phyloP scores from a whole-genome alignment of 2,113 vertebrate genomes.

The Martes martes region DNA sequence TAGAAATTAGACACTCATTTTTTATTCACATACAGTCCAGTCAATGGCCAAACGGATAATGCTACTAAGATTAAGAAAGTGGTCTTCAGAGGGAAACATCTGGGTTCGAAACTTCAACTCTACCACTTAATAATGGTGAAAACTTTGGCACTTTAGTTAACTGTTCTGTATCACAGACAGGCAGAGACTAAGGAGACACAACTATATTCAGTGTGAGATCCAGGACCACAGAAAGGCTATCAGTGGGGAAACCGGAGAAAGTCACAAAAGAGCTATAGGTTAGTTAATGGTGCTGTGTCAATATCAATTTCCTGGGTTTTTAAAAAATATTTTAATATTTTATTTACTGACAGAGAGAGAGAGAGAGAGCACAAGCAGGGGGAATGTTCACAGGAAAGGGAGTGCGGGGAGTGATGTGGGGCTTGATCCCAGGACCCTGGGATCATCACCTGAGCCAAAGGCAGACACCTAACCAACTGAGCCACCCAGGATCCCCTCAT shows the following conservation, averaged over 20 bases:
- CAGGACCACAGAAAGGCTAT: not conserved
- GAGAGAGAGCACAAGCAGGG: too few relatives aligned
- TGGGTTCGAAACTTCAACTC: not conserved
- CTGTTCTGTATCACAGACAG: not conserved
- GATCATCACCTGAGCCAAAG: too few relatives aligned
- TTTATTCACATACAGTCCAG: not conserved
- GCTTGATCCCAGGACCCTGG: too few relatives aligned
- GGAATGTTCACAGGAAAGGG: too few relatives aligned
- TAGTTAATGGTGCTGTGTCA: not conserved
- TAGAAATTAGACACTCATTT: not conserved
- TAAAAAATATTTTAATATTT: too few relatives aligned
- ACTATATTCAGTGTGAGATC: not conserved
- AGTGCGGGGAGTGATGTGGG: too few relatives aligned
- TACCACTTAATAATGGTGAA: not conserved
- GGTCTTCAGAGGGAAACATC: not conserved
- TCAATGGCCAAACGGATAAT: not conserved
- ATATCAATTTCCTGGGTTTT: not conserved
- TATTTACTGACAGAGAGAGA: too few relatives aligned
- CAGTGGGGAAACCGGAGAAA: not conserved
- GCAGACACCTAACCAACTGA: not conserved
- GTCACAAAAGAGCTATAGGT: not conserved
- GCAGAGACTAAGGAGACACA: not conserved
- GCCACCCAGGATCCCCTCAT: too few relatives aligned
- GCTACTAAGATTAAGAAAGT: not conserved
- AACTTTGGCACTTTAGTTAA: not conserved